Conservation (phyloP, 1,140 invertebrate genomes). For the Atta cephalotes region DNA sequence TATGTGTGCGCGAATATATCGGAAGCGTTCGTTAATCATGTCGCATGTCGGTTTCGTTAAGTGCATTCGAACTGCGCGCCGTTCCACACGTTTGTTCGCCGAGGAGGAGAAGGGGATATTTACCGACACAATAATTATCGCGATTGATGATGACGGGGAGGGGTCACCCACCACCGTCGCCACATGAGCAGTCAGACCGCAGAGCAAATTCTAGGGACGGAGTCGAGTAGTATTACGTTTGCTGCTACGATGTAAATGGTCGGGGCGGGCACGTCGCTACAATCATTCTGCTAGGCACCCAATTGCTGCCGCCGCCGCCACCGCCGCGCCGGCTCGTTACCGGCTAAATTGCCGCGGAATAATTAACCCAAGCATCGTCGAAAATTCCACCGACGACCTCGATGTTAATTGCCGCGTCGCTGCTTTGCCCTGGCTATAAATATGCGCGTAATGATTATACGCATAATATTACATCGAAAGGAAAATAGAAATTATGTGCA, state of each 20-base stretch:
- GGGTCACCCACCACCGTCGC: slow-evolving; percentile 11
- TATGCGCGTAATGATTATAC: slow-evolving; percentile 16
- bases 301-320: slow-evolving; percentile 45
- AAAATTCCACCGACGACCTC: slow-evolving; percentile 57
- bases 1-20: neutral
- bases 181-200: slow-evolving; percentile 82
- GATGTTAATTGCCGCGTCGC: slow-evolving; percentile 61
- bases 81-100: slow-evolving; percentile 64
- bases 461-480: slow-evolving; percentile 8
- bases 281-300: slow-evolving; percentile 51
- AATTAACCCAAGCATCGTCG: slow-evolving; percentile 61
- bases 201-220: slow-evolving; percentile 82
- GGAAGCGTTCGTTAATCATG: slow-evolving; percentile 74
- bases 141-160: slow-evolving; percentile 7
- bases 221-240: slow-evolving; percentile 73
- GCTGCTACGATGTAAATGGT: slow-evolving; percentile 60
- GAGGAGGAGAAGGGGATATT: neutral
- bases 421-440: slow-evolving; percentile 29
- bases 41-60: slow-evolving; percentile 59
- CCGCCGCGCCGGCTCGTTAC: slow-evolving; percentile 49
- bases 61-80: slow-evolving; percentile 57
- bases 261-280: slow-evolving; percentile 49
- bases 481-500: slow-evolving; percentile 2
- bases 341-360: slow-evolving; percentile 61
- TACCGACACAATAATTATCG: no score